phyloP scores from a whole-genome alignment of 2,888 invertebrate genomes.

The Unio delphinus region DNA sequence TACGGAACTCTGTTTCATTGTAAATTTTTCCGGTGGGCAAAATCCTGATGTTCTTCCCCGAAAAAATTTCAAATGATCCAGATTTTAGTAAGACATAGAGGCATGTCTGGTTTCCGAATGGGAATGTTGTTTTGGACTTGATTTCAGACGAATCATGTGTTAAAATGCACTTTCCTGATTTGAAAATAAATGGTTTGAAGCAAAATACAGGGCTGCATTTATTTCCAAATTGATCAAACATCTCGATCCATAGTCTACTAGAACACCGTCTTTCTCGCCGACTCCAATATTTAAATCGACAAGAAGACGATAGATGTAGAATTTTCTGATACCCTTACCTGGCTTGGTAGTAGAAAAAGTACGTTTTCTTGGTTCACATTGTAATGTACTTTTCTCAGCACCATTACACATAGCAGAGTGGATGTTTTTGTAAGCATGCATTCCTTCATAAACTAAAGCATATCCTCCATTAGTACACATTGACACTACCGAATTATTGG shows the following conservation, averaged over 20 bases:
- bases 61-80: conserved; percentile 8
- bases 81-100: conserved; percentile 11
- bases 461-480: conserved; percentile 12
- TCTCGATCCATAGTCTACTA: background rate
- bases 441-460: conserved; percentile 8
- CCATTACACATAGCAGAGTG: conserved; percentile 56
- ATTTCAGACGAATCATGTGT: background rate
- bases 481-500: background rate
- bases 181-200: conserved; percentile 5
- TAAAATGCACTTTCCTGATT: conserved; percentile 14
- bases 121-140: background rate
- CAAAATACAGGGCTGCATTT: conserved; percentile 28
- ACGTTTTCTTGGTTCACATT: conserved; percentile 5
- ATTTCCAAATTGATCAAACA: conserved; percentile 30
- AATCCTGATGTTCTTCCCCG: conserved; percentile 12
- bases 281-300: conserved; percentile 17
- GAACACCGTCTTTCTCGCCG: background rate
- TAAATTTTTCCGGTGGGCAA: conserved; percentile 11
- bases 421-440: conserved; percentile 38
- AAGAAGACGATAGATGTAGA: conserved; percentile 15
- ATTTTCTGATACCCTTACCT: background rate
- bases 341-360: background rate
- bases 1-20: conserved; percentile 14
- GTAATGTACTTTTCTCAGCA: background rate
- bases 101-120: background rate